These are phyloP conservation scores for Drosophila nasuta DNA, from an alignment of 1,140 invertebrate genomes.

Conservation along the genomic window DNA sequence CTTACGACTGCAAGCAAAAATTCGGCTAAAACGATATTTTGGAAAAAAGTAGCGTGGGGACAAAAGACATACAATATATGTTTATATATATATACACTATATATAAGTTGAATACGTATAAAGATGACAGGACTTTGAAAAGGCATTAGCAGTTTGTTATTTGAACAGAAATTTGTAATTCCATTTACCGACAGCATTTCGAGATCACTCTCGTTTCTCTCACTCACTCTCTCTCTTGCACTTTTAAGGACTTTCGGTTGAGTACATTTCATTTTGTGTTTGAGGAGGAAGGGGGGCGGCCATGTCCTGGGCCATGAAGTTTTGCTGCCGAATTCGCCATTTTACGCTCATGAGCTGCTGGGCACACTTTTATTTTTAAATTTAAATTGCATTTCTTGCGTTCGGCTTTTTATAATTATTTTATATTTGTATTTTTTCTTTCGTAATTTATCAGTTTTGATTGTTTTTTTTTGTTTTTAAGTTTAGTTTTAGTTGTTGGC, in stretches of 20 bases:
- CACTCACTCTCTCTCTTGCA: constrained; percentile 25
- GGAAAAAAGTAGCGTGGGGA: constrained; percentile 35
- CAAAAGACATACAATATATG: constrained; percentile 47
- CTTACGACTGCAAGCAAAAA: constrained; percentile 51
- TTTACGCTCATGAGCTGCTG: constrained; percentile 50
- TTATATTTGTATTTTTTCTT: constrained; percentile 48
- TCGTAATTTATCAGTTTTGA: constrained; percentile 33
- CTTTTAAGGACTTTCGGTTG: constrained; percentile 33
- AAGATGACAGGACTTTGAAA: constrained; percentile 55
- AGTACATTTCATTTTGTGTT: constrained; percentile 28
- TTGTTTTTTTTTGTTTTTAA: constrained; percentile 66
- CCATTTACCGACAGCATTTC: constrained; percentile 50
- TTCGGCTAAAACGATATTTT: constrained; percentile 44
- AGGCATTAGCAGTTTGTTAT: constrained; percentile 55
- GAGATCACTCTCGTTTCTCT: constrained; percentile 29
- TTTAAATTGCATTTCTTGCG: constrained; percentile 61
- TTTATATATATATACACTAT: constrained; percentile 16
- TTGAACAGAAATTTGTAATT: constrained; percentile 49
- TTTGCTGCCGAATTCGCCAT: constrained; percentile 41
- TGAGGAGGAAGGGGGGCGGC: constrained; percentile 19
- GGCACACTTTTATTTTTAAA: constrained; percentile 49
- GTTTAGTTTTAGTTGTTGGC: constrained; percentile 84
- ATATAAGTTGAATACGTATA: constrained; percentile 31
- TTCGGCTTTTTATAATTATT: constrained; percentile 55
- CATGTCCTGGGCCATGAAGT: constrained; percentile 34